A percentile compares a stretch with the other conserved stretches of the same genome.
Conservation (phyloP, 1,140 invertebrate species). For the Zeugodacus cucurbitae region DNA sequence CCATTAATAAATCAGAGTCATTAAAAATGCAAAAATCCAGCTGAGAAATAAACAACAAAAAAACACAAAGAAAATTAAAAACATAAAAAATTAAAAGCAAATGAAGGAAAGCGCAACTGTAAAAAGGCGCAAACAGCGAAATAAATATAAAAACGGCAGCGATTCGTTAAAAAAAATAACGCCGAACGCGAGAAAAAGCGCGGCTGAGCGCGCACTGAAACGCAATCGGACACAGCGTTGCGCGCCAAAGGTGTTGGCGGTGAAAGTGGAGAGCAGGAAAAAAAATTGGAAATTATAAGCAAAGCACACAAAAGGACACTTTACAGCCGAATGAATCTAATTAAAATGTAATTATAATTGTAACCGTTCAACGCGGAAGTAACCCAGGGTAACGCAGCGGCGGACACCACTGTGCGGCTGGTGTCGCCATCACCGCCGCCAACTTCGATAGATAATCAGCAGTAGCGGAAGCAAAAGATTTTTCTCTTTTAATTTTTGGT, state of each 20-base stretch:
- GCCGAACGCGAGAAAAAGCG: constrained; percentile 12
- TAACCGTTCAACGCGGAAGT: constrained; percentile 65
- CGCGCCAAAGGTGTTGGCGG: constrained; percentile 4
- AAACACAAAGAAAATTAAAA: constrained; percentile 36
- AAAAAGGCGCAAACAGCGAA: neutral
- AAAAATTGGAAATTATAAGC: neutral
- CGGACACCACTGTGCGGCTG: neutral
- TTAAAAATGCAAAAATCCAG: constrained; percentile 60
- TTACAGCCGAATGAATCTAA: constrained; percentile 66
- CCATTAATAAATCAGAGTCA: constrained; percentile 66
- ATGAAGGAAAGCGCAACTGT: constrained; percentile 2
- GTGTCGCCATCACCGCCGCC: neutral
- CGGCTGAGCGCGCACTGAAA: neutral
- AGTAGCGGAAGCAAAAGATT: neutral
- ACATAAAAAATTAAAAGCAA: constrained; percentile 8
- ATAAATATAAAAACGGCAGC: constrained; percentile 40
- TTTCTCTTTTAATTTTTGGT: constrained; percentile 30
- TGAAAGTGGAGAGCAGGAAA: neutral
- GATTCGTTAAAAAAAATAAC: constrained; percentile 60
- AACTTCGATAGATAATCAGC: constrained; percentile 24
- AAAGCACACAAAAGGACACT: constrained; percentile 64
- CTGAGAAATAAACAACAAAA: constrained; percentile 45
- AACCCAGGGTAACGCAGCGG: constrained; percentile 58
- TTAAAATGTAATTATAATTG: constrained; percentile 67
- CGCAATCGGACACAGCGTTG: neutral